These are phyloP conservation scores for Parnassius apollo DNA, from an alignment of 2,888 invertebrate genomes.

Conservation along the genomic window DNA sequence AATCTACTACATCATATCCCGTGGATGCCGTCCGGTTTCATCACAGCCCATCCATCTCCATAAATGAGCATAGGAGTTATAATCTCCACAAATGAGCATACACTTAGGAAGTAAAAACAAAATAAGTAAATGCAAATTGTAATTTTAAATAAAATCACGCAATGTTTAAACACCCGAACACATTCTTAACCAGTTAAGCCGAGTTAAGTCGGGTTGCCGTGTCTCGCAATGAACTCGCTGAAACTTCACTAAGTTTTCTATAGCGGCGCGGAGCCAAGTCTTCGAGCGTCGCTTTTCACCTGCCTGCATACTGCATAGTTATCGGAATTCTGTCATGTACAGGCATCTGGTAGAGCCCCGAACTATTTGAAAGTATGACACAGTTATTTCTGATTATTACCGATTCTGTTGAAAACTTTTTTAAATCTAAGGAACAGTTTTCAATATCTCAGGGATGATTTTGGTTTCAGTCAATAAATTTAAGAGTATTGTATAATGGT, in stretches of 20 bases:
- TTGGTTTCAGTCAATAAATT: no score
- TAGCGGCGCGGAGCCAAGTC: background rate
- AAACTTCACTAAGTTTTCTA: slow-evolving; percentile 18
- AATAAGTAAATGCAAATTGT: no score
- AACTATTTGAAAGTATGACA: slow-evolving; percentile 12
- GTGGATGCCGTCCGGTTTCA: no score
- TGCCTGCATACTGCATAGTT: slow-evolving; percentile 12
- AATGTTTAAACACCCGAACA: slow-evolving; percentile 1
- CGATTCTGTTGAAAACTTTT: background rate
- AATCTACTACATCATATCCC: no score
- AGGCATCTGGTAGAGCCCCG: background rate
- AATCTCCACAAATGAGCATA: no score
- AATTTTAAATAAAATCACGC: background rate
- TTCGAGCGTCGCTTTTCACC: slow-evolving; percentile 8
- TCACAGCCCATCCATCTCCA: no score
- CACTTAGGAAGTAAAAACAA: no score
- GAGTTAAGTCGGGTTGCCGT: slow-evolving; percentile 18
- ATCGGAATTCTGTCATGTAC: slow-evolving; percentile 12
- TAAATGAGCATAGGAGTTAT: no score
- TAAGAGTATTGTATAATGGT: no score
- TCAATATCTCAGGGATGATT: no score
- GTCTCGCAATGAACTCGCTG: slow-evolving; percentile 14
- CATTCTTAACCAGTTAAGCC: slow-evolving; percentile 9
- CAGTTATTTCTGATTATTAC: slow-evolving; percentile 1
- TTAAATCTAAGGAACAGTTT: no score